These are phyloP conservation scores for Mobula hypostoma DNA, from an alignment of 2,113 vertebrate species.

Conservation along the genomic window DNA sequence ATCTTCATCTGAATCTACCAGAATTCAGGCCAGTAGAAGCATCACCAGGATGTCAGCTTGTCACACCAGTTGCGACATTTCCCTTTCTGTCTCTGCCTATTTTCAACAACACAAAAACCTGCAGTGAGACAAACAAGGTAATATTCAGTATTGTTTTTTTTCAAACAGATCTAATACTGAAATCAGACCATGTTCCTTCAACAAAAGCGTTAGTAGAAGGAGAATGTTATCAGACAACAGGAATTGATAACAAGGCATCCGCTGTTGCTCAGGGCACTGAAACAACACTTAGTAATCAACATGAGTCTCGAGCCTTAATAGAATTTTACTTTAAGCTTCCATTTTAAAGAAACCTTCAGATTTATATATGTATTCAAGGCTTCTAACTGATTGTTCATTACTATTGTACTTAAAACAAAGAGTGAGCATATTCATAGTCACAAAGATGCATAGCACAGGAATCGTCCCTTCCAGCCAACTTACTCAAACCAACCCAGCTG, in stretches of 20 bases:
- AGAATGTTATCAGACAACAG: not conserved
- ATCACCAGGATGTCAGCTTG: not conserved
- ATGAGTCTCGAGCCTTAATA: not conserved
- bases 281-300: not conserved
- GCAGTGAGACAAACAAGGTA: not conserved
- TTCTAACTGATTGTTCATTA: not conserved
- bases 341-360: not conserved
- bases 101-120: not conserved
- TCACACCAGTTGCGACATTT: not conserved
- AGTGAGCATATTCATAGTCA: not conserved
- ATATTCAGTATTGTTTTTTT: not conserved
- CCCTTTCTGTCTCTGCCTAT: not conserved
- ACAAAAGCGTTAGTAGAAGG: not conserved
- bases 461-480: too few species aligned
- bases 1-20: not conserved
- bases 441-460: too few species aligned
- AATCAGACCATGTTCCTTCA: not conserved
- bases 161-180: not conserved
- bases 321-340: not conserved
- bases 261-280: not conserved
- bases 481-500: too few species aligned
- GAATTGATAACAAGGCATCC: not conserved
- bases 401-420: not conserved
- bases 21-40: not conserved
- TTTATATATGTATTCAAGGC: not conserved